Evolutionary conservation across 2,797 vertebrate genomes (phyloP).

Genomic region (Mus spretus): DNA sequence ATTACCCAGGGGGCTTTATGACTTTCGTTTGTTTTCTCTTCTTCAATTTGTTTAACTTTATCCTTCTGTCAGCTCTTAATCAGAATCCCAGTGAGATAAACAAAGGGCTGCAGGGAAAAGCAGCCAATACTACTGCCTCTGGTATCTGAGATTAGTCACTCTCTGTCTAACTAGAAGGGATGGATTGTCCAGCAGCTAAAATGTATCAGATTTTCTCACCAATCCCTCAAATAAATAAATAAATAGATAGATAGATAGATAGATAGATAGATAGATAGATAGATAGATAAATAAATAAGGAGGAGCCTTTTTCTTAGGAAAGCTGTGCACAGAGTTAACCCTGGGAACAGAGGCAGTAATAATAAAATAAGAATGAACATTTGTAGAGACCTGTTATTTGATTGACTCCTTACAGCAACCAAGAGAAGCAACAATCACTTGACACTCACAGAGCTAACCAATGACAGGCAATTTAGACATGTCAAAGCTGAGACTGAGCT

Average conservation of each 20-base stretch:
- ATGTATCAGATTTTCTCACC: background rate
- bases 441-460: background rate
- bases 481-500: background rate
- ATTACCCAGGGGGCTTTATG: background rate
- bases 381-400: background rate
- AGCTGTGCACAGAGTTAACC: background rate
- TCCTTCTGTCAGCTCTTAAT: slow-evolving; percentile 15
- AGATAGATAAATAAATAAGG: background rate
- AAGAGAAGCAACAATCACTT: background rate
- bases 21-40: slow-evolving; percentile 10
- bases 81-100: background rate
- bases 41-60: background rate
- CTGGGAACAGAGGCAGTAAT: background rate
- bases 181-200: background rate
- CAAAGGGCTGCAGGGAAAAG: background rate
- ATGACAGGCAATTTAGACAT: background rate
- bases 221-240: background rate
- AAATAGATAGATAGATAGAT: too few species aligned
- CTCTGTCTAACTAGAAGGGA: background rate
- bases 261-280: too few species aligned
- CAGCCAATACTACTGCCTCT: background rate
- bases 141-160: background rate
- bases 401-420: background rate
- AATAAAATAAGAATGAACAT: background rate
- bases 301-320: slow-evolving; percentile 26